A percentile compares a stretch with the other conserved stretches of the same genome.
These are phyloP conservation scores for Chrysotoxum bicinctum DNA, from an alignment of 2,888 invertebrate genomes.

Conservation along the genomic window DNA sequence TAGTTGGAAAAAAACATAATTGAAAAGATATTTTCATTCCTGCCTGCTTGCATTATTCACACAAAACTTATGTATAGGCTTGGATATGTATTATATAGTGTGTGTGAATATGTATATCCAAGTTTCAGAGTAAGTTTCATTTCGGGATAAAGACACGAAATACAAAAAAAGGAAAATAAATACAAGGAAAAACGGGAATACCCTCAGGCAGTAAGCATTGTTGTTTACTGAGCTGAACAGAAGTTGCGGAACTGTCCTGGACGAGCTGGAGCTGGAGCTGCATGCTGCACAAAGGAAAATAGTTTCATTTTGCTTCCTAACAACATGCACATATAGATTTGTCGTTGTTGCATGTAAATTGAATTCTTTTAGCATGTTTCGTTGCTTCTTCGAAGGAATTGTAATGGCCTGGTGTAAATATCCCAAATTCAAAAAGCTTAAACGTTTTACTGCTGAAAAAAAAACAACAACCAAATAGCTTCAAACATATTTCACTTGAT, in stretches of 20 bases:
- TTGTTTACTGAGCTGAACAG: constrained; percentile 58
- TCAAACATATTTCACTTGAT: constrained; percentile 10
- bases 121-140: constrained; percentile 51
- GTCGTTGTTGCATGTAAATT: constrained; percentile 13
- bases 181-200: constrained; percentile 52
- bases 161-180: constrained; percentile 40
- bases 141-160: constrained; percentile 8
- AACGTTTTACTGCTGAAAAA: constrained; percentile 3
- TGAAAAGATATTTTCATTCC: constrained; percentile 61
- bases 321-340: constrained; percentile 1
- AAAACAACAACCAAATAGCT: not conserved
- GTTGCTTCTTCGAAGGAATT: not conserved
- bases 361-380: constrained; percentile 15
- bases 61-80: constrained; percentile 24
- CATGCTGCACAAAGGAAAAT: constrained; percentile 25
- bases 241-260: constrained; percentile 43
- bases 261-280: not conserved
- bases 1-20: constrained; percentile 42
- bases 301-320: constrained; percentile 8
- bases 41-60: constrained; percentile 27
- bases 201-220: constrained; percentile 62
- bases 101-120: constrained; percentile 2
- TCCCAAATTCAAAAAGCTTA: not conserved
- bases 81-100: constrained; percentile 36
- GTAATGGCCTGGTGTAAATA: constrained; percentile 19